Evolutionary conservation across 2,888 invertebrate genomes (phyloP).

Genomic region (Anaspis maculata): DNA sequence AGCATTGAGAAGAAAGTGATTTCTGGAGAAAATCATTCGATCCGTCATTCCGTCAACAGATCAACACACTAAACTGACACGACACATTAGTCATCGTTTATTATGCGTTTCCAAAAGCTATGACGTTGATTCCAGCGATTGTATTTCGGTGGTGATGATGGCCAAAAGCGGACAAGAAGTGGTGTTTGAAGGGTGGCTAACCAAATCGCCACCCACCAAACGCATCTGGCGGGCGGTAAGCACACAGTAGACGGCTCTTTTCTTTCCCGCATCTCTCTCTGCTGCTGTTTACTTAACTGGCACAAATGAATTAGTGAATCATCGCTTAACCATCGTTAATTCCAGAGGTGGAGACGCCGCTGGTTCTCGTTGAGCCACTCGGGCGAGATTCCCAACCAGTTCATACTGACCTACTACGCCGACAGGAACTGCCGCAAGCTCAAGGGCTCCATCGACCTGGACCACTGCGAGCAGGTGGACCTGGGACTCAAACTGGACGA

Average conservation of each 20-base stretch:
- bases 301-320: slow-evolving; percentile 26
- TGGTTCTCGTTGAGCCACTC: slow-evolving; percentile 90
- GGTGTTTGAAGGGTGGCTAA: slow-evolving; percentile 88
- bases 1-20: background rate
- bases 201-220: slow-evolving; percentile 90
- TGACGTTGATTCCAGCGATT: too few relatives aligned
- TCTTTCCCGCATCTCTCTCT: too few relatives aligned
- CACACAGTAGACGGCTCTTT: slow-evolving; percentile 22
- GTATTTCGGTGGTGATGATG: too few relatives aligned
- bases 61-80: too few relatives aligned
- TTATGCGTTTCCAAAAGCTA: too few relatives aligned
- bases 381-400: slow-evolving; percentile 89
- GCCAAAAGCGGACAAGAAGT: slow-evolving; percentile 56
- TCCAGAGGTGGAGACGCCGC: slow-evolving; percentile 87
- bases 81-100: too few relatives aligned
- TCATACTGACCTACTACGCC: slow-evolving; percentile 87
- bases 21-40: too few relatives aligned
- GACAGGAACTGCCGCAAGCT: slow-evolving; percentile 77
- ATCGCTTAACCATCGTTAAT: slow-evolving; percentile 21
- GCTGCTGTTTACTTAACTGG: background rate
- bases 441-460: slow-evolving; percentile 86
- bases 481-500: slow-evolving; percentile 78
- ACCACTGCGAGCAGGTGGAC: slow-evolving; percentile 94
- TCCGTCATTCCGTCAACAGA: too few relatives aligned
- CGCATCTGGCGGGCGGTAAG: slow-evolving; percentile 90